Percentiles rank a stretch among this genome's conserved stretches.
These are phyloP conservation scores for Hycleus cichorii DNA, from an alignment of 1,140 invertebrate genomes.

Conservation along the genomic window DNA sequence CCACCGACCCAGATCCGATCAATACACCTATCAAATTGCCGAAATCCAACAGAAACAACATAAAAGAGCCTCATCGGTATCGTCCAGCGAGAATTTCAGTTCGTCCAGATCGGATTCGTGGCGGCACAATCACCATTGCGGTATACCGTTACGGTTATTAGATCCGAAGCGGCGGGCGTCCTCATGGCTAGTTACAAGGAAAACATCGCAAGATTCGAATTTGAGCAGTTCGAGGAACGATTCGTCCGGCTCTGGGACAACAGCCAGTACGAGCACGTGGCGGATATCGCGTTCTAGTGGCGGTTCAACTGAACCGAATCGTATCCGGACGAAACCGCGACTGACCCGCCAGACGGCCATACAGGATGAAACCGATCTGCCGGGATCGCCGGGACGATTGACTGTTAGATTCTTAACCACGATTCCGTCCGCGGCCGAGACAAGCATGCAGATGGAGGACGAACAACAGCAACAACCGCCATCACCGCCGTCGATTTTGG, in stretches of 20 bases:
- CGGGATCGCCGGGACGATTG: slow-evolving; percentile 52
- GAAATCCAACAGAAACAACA: slow-evolving; percentile 69
- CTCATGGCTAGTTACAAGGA: slow-evolving; percentile 80
- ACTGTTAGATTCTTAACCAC: slow-evolving; percentile 62
- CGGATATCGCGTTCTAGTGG: slow-evolving; percentile 68
- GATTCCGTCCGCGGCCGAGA: slow-evolving; percentile 75
- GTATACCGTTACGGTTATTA: slow-evolving; percentile 63
- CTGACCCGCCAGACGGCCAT: slow-evolving; percentile 69
- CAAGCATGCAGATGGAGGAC: slow-evolving; percentile 63
- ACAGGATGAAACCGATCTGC: slow-evolving; percentile 57
- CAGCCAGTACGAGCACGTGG: slow-evolving; percentile 80
- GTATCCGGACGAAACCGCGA: slow-evolving; percentile 51
- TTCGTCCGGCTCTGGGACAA: slow-evolving; percentile 77
- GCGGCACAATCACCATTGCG: slow-evolving; percentile 66
- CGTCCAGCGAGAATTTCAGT: slow-evolving; percentile 82
- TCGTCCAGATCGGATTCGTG: slow-evolving; percentile 73
- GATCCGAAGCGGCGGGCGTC: slow-evolving; percentile 71
- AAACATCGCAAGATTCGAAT: slow-evolving; percentile 85
- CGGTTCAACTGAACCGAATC: slow-evolving; percentile 44
- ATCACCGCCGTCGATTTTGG: slow-evolving; percentile 39
- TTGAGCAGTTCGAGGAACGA: slow-evolving; percentile 80
- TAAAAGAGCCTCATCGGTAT: slow-evolving; percentile 71
- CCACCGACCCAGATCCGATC: slow-evolving; percentile 49
- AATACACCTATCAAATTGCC: slow-evolving; percentile 73
- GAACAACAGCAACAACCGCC: slow-evolving; percentile 60